Conservation (phyloP, 1,140 invertebrate species). For the Chironomus tepperi region DNA sequence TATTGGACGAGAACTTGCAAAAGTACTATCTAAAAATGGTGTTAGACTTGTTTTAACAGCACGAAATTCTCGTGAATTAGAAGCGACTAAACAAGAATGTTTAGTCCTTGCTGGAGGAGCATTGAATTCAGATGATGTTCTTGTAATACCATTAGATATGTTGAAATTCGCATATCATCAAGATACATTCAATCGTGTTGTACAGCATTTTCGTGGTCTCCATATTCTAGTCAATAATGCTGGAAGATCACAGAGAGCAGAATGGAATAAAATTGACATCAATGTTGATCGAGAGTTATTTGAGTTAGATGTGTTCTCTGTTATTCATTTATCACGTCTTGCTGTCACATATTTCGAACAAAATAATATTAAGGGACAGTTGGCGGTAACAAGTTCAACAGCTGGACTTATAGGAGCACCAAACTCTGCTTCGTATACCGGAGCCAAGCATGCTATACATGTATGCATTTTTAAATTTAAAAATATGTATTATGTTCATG, state of each 20-base stretch:
- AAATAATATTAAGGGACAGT: conserved; percentile 50
- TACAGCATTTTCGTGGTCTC: conserved; percentile 63
- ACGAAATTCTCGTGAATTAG: conserved; percentile 58
- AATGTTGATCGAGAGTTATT: conserved; percentile 70
- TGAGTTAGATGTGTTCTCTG: conserved; percentile 71
- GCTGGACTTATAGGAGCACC: conserved; percentile 62
- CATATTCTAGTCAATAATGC: conserved; percentile 78
- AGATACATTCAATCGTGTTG: conserved; percentile 50
- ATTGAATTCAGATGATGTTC: conserved; percentile 51
- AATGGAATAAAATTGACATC: conserved; percentile 66
- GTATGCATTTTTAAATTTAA: conserved; percentile 42
- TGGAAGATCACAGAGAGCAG: conserved; percentile 67
- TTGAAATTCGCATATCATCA: conserved; percentile 52
- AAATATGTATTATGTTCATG: conserved; percentile 16
- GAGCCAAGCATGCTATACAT: conserved; percentile 72
- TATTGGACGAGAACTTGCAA: conserved; percentile 71
- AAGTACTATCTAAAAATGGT: conserved; percentile 58
- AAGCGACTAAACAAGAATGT: conserved; percentile 57
- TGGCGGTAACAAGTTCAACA: conserved; percentile 63
- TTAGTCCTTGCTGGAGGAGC: conserved; percentile 41
- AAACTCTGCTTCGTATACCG: conserved; percentile 68
- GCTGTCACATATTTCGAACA: conserved; percentile 57
- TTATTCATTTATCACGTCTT: conserved; percentile 59
- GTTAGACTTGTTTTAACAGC: conserved; percentile 70
- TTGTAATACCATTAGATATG: conserved; percentile 65